These are phyloP conservation scores for Hydraecia micacea DNA, from an alignment of 2,888 invertebrate species.

Conservation along the genomic window DNA sequence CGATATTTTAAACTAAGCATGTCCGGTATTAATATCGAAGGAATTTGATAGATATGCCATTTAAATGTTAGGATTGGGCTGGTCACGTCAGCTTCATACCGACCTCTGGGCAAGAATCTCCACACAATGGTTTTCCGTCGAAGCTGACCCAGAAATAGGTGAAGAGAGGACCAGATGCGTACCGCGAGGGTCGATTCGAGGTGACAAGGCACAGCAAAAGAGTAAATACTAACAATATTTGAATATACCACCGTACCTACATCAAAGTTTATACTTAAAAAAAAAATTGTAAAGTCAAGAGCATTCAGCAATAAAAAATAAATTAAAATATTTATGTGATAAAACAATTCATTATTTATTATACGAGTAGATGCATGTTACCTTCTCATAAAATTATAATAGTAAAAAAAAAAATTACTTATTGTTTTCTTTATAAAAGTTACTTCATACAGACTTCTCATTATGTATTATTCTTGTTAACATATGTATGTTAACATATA, in stretches of 20 bases:
- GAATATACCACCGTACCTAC: background rate
- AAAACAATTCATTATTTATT: background rate
- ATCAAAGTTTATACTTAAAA: background rate
- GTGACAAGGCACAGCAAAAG: background rate
- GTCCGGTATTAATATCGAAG: background rate
- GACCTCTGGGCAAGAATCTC: background rate
- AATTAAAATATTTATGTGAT: background rate
- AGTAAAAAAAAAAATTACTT: background rate
- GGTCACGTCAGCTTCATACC: background rate
- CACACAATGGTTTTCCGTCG: background rate
- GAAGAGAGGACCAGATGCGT: background rate
- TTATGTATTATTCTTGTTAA: too few species aligned
- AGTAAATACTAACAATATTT: background rate
- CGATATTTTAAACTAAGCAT: slow-evolving; percentile 28
- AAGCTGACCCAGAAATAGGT: background rate
- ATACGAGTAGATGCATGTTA: background rate
- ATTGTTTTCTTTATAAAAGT: background rate
- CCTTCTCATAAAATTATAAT: background rate
- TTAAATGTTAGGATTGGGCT: background rate
- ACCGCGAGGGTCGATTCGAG: background rate
- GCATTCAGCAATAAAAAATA: too few species aligned
- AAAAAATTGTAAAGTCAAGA: background rate
- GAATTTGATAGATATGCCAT: background rate
- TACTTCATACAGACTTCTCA: background rate
- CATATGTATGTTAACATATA: too few species aligned